Base-by-base conservation (phyloP, 2,888 invertebrate species). In the Drosophila eohydei region DNA sequence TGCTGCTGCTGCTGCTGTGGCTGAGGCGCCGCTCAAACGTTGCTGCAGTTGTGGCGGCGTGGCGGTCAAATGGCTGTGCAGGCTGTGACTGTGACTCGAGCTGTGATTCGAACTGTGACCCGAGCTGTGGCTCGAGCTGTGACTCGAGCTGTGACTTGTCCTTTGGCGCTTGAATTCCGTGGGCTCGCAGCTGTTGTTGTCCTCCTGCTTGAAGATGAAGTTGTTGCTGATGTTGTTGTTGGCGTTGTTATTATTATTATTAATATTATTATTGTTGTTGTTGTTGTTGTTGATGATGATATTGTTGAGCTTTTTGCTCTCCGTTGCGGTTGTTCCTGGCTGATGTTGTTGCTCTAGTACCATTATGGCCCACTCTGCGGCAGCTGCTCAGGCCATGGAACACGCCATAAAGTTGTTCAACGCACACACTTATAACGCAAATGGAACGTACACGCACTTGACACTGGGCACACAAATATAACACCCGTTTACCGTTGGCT, bases 321-420 rank as follows among this genome's bases (percentile, higher is more conserved):
- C 54, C 63, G 60, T 32, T 62, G 64, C n/a, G n/a, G 34, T 36
- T 50, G 58, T 48, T 41, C 62, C 38, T 57, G 58, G 55, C 38
- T 67, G 61, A 9, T 67, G 71, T 71, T 84, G 86, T 84, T 90
- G 91, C 82, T 91, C 91, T 81, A 91, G 87, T 77, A 91, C 91
- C 91, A 91, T 91, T 91, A 83, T 88, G 88, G 86, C 68, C 80
- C 56, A 71, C 63, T 71, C 54, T 78, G 16, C 62, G 46, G 63
- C 59, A 32, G 30, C 70, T 74, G 67, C 40, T 78, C 41, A 74
- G 71, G 80, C 78, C 83, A 71, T 74, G 60, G 52, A 72, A 71
- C 62, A 52, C 43, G 70, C 57, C 72, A 56, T 57, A 8, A 44
- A 66, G 55, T 62, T 66, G 52, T 51, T 61, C 44, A 43, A 32